Base-by-base conservation (phyloP, 2,888 invertebrate genomes). In the Taenaris catops region DNA sequence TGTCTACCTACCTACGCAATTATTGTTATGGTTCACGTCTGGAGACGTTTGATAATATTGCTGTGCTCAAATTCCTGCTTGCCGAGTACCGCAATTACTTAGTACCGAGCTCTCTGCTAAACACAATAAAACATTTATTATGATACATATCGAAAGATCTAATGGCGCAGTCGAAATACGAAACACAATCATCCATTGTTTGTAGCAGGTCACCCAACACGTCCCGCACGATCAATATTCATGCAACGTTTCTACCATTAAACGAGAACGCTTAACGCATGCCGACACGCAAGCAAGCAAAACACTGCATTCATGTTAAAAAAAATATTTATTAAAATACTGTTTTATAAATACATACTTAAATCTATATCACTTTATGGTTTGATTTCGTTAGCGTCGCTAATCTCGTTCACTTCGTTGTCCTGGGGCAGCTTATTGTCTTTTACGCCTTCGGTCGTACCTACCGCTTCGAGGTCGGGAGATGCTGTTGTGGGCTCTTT, bases 311-410 rank as follows among this genome's bases (percentile, higher is more conserved):
- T 41, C 20, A 25, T 43, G 38, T 41, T 44, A 71, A 74, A 73
- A n/a, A n/a, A n/a, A 63, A 73, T 68, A 69, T 83, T 83, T 83
- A 81, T 84, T 84, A 75, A 55, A 78, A 75, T 79, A 78, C 72
- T 73, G 68, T 55, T 55, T 68, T 69, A 72, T 65, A 69, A 67
- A 70, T 72, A 75, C 65, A 69, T 63, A 59, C 69, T 71, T 73
- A 80, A 41, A 47, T 45, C 55, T 70, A 71, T 72, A 80, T 81
- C 79, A 81, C 78, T 76, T 75, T 63, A 79, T 44, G 67, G 59
- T 43, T 58, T 53, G 50, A 69, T 55, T 48, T 57, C 53, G 56
- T 49, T 58, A 46, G 51, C 43, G 25, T 28, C 36, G 23, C 32
- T 44, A 21, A 41, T 17, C 32, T 50, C 46, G 32, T 51, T 45